Conservation (phyloP, 2,888 invertebrate genomes). For the Molanna angustata region DNA sequence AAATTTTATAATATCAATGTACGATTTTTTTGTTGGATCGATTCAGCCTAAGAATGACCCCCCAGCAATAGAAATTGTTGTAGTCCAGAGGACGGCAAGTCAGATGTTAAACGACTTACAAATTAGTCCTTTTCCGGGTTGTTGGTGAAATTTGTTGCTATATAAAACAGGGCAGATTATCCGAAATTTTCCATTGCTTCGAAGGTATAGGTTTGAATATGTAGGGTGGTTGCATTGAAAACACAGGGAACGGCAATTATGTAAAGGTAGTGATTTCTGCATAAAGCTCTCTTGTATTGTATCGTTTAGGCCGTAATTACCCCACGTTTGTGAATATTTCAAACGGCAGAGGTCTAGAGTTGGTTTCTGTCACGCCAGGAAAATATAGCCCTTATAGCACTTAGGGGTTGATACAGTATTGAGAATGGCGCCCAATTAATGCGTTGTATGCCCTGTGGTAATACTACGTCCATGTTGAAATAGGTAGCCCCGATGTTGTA, state of each 20-base stretch:
- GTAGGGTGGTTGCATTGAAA: constrained; percentile 1
- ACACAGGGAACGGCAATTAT: constrained; percentile 1
- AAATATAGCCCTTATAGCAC: background rate
- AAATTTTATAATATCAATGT: too few species aligned
- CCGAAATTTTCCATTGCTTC: constrained; percentile 1
- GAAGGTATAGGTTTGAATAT: background rate
- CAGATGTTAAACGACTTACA: too few species aligned
- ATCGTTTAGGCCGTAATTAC: background rate
- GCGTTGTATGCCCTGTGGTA: constrained; percentile 9
- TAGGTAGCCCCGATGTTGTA: too few species aligned
- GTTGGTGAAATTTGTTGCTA: too few species aligned
- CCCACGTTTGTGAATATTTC: background rate
- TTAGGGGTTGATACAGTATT: constrained; percentile 5
- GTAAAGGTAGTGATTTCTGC: background rate
- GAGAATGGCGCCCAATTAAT: constrained; percentile 9
- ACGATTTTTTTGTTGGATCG: too few species aligned
- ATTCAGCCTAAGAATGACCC: too few species aligned
- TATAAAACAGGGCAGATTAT: constrained; percentile 1
- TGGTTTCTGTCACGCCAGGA: background rate
- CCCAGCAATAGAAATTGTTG: too few species aligned
- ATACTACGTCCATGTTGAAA: constrained; percentile 1
- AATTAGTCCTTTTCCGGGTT: too few species aligned
- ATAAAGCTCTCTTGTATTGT: background rate
- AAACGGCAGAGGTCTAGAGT: background rate
- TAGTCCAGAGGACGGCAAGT: too few species aligned